phyloP scores from a whole-genome alignment of 2,797 vertebrate genomes.

The Crenuchus spilurus region DNA sequence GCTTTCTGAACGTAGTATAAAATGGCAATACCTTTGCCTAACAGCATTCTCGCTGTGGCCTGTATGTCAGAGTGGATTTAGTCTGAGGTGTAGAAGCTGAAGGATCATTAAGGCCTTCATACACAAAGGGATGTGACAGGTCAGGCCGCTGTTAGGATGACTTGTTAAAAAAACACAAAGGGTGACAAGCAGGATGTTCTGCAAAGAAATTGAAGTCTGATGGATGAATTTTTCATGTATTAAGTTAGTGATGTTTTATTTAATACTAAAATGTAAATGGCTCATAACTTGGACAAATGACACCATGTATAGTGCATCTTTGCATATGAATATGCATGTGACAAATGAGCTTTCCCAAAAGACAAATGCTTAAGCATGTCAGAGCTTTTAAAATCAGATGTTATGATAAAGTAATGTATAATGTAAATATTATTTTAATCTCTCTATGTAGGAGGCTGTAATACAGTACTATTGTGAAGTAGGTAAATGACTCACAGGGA shows the following conservation, averaged over 20 bases:
- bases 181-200: background rate
- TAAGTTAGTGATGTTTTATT: conserved; percentile 1
- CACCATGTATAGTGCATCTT: background rate
- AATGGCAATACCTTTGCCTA: background rate
- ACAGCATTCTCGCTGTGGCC: background rate
- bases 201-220: background rate
- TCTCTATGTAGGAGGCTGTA: too few species aligned
- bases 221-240: background rate
- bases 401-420: too few species aligned
- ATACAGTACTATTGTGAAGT: too few species aligned
- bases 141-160: background rate
- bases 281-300: background rate
- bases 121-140: background rate
- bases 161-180: background rate
- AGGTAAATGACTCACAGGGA: too few species aligned
- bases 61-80: background rate
- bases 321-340: background rate
- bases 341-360: background rate
- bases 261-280: background rate
- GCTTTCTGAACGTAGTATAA: background rate
- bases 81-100: background rate
- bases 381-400: background rate
- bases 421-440: too few species aligned
- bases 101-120: background rate
- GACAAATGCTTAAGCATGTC: background rate